Base-by-base conservation (phyloP, 2,888 invertebrate species). In the Luffia ferchaultella region DNA sequence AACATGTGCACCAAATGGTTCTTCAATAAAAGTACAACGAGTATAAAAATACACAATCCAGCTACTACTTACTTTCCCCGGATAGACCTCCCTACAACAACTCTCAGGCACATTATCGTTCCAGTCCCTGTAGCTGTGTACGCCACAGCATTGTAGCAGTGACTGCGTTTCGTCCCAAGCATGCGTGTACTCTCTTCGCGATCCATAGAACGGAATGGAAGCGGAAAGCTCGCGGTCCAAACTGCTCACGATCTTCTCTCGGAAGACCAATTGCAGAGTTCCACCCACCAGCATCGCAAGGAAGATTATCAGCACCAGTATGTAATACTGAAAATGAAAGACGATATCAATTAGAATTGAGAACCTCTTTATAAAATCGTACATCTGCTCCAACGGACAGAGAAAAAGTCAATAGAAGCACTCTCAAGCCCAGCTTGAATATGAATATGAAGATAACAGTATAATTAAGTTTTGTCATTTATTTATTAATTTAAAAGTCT, bases 121-220 rank as follows among this genome's bases (percentile, higher is more conserved):
- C 94, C 95, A 95, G 68, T 94, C 93, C 56, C 86, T 86, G 70
- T 89, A 91, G 55, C 88, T 88, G 52, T 86, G 85, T 16, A 94
- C 92, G 15, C 95, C 95, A 64, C 96, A 96, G 71, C 96, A 96
- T 64, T 92, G 88, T 47, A 95, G 79, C 77, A 92, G 85, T 20
- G 88, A 88, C 72, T 97, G 97, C 1, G 95, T 93, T 55, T 90
- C 88, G 67, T 96, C 95, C 96, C 96, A 97, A 0, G 96, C 91
- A 52, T 88, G 86, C 1, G 91, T 92, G 52, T 93, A 88, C 54
- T 90, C 87, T 45, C 86, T 86, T 54, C 88, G 86, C 16, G 86
- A 86, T 46, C 91, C 90, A 68, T 95, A 95, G 55, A 88, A 86
- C 5, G 89, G 88, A 61, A 95, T 87, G 1, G 93, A 88, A 16